Evolutionary conservation across 2,113 vertebrate genomes (phyloP).

Genomic region (Hyperopisus bebe): DNA sequence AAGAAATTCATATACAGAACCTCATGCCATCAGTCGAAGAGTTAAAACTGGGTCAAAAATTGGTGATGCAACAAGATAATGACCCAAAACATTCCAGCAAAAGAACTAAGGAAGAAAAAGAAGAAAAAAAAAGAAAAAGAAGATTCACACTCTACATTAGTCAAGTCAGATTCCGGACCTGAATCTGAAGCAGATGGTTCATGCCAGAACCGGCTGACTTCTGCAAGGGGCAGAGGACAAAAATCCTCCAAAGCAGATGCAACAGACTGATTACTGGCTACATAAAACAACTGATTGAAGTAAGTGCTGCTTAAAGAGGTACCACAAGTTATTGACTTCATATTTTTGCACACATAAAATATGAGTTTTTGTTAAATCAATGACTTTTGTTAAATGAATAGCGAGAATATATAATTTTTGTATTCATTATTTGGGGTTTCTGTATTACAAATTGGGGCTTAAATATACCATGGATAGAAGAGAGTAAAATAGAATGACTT

Average conservation of each 20-base stretch:
- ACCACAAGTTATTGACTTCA: neutral
- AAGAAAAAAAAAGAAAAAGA: neutral
- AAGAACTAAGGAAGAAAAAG: neutral
- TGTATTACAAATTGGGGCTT: neutral
- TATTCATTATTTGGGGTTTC: neutral
- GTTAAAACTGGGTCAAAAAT: constrained; percentile 18
- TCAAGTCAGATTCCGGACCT: neutral
- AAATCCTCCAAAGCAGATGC: neutral
- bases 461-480: neutral
- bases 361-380: neutral
- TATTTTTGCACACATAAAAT: constrained; percentile 1
- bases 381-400: neutral
- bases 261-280: too few relatives aligned
- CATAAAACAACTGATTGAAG: too few relatives aligned
- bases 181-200: neutral
- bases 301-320: neutral
- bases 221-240: neutral
- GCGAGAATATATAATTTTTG: neutral
- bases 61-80: neutral
- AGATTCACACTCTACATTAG: neutral
- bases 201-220: too few relatives aligned
- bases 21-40: neutral
- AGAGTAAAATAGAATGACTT: too few relatives aligned
- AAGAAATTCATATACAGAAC: constrained; percentile 14
- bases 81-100: constrained; percentile 8